Base-by-base conservation (phyloP, 2,797 vertebrate genomes). In the Pogonophryne albipinna region DNA sequence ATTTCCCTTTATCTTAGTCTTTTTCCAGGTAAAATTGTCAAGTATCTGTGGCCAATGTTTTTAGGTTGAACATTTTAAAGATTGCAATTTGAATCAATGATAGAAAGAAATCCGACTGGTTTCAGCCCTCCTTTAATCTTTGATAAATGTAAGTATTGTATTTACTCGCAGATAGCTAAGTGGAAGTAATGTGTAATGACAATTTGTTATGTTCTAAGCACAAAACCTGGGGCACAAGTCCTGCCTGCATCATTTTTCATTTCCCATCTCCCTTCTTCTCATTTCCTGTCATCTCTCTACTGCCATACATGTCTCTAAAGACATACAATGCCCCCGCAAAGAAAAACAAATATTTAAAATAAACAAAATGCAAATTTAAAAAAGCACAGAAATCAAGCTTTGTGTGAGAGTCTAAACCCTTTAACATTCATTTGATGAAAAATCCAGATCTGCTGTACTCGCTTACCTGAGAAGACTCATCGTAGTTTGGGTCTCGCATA, bases 401-500 rank as follows among this genome's bases (percentile, higher is more conserved):
- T 55, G 11, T 8, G 1, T 19, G 15, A 17, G 6, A 12, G 27
- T 56, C 41, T 10, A 7, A 19, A 42, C 10, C 7, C 19, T 42
- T 59, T 47, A 10, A n/a, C 8, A 59, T 5, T n/a, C 34, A 57
- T 6, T 27, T 34, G 12, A 17, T 23, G 34, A 65, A 52, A 49
- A 16, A 50, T 27, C 14, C 20, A 45, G 10, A 42, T 41, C 46
- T 10, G 63, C 63, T 20, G 4, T 11, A n/a, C 44, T 31, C 16
- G 17, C 84, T 86, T 67, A 95, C 95, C 96, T 97, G 96, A 44
- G 94, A 80, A 44, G 74, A 89, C 74, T 97, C 96, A 41, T 97
- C 97, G 10, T 97, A 97, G 93, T 97, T 97, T 46, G 97, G 97
- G 80, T 97, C 96, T 3, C 87, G 94, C 4, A 84, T 80, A 0